These are phyloP conservation scores for Syritta pipiens DNA, from an alignment of 2,888 invertebrate species.

Conservation along the genomic window DNA sequence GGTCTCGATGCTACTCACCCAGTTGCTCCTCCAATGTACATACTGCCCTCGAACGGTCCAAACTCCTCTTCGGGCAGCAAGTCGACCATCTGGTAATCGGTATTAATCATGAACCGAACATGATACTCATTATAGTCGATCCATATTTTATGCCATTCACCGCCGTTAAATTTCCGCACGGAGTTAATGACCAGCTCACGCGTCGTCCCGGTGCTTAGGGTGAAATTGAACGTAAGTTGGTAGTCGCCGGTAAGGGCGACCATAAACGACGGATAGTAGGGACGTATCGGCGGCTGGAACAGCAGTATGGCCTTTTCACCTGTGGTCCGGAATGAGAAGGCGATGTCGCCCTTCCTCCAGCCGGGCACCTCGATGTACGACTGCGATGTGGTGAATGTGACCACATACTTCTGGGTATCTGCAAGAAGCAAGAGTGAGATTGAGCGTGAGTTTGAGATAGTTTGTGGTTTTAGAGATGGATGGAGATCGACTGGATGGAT, in stretches of 20 bases:
- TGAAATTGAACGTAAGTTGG: constrained; percentile 93
- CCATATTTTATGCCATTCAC: constrained; percentile 98
- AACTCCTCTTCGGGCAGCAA: constrained; percentile 91
- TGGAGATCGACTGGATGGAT: constrained; percentile 10
- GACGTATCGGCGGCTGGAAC: constrained; percentile 93
- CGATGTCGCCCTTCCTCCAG: constrained; percentile 95
- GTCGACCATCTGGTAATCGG: constrained; percentile 93
- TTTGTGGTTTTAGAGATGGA: constrained; percentile 8
- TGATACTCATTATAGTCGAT: constrained; percentile 97
- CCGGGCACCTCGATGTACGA: constrained; percentile 96
- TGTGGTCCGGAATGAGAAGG: constrained; percentile 95
- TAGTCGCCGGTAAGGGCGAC: constrained; percentile 93
- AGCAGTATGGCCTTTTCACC: constrained; percentile 93
- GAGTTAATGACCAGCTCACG: constrained; percentile 91
- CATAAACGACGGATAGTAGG: constrained; percentile 94
- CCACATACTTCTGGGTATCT: constrained; percentile 95
- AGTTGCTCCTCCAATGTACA: constrained; percentile 96
- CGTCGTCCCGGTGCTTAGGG: constrained; percentile 90
- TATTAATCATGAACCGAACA: constrained; percentile 94
- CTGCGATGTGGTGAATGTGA: constrained; percentile 95
- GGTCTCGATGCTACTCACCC: constrained; percentile 83
- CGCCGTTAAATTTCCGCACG: constrained; percentile 90
- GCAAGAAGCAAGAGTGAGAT: constrained; percentile 67
- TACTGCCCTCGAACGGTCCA: constrained; percentile 94
- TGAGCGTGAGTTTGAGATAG: neutral